Conservation (phyloP, 2,797 vertebrate species). For the Sorex maritimensis region DNA sequence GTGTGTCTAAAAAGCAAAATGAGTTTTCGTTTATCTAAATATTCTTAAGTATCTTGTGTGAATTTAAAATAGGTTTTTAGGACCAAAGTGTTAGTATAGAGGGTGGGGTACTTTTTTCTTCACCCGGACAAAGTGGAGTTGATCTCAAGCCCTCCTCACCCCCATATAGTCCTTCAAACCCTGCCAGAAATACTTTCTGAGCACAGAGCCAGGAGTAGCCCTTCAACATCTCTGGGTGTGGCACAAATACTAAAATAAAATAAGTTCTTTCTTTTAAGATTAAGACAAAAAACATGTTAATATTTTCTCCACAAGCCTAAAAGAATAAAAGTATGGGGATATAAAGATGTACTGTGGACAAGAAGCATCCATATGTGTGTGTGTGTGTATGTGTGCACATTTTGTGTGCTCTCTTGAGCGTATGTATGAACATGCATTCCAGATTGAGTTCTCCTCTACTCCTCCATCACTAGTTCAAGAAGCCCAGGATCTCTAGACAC, state of each 20-base stretch:
- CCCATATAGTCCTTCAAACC: too few relatives aligned
- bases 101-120: too few relatives aligned
- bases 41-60: not conserved
- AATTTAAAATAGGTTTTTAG: constrained; percentile 23
- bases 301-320: not conserved
- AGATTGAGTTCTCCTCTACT: not conserved
- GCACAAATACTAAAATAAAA: too few relatives aligned
- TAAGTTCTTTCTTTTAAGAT: not conserved
- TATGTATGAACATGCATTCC: rapidly evolving
- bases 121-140: too few relatives aligned
- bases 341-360: rapidly evolving
- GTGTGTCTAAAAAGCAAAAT: not conserved
- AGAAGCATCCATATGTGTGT: not conserved
- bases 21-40: not conserved
- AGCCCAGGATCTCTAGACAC: not conserved
- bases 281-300: not conserved
- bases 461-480: not conserved
- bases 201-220: too few relatives aligned
- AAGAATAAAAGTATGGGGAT: not conserved
- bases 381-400: rapidly evolving
- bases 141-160: too few relatives aligned
- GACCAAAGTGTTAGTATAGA: too few relatives aligned
- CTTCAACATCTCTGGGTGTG: too few relatives aligned
- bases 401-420: not conserved
- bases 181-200: too few relatives aligned